A percentile compares a stretch with the other conserved stretches of the same genome.
Evolutionary conservation across 1,140 invertebrate species (phyloP).

Genomic region (Eufriesea mexicana): DNA sequence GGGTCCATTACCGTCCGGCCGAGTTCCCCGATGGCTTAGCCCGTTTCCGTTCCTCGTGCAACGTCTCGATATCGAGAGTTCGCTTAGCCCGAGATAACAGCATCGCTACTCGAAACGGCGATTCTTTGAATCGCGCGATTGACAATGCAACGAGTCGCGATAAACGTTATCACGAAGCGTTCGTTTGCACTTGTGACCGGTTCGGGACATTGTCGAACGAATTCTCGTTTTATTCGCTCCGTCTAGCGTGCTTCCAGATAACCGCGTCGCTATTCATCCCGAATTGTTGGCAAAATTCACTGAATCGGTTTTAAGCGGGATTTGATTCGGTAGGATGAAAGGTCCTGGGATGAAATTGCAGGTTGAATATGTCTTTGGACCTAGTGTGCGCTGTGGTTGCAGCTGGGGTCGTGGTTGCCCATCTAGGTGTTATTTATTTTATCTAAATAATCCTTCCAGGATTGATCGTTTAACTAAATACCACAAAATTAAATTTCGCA

Average conservation of each 20-base stretch:
- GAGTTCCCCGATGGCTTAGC: constrained; percentile 43
- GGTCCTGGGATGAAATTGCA: background rate
- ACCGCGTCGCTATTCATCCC: background rate
- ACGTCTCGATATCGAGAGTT: constrained; percentile 48
- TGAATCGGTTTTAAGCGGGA: background rate
- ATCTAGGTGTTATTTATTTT: too few relatives aligned
- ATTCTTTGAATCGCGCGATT: constrained; percentile 16
- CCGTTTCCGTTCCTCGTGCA: constrained; percentile 16
- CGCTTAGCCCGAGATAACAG: constrained; percentile 44
- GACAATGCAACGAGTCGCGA: constrained; percentile 30
- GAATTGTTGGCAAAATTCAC: background rate
- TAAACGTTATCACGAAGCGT: constrained; percentile 25
- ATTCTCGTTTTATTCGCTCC: background rate
- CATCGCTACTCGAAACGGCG: constrained; percentile 23
- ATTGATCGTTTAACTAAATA: too few relatives aligned
- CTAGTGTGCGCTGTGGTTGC: too few relatives aligned
- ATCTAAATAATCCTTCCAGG: too few relatives aligned
- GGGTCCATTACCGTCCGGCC: background rate
- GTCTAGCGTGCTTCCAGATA: constrained; percentile 10
- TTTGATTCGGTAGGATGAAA: background rate
- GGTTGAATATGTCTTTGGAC: too few relatives aligned
- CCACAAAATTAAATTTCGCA: too few relatives aligned
- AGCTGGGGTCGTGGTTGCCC: too few relatives aligned
- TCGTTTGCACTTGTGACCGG: constrained; percentile 2
- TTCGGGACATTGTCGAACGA: background rate